Evolutionary conservation across 1,140 invertebrate genomes (phyloP), one percentile per base, ranked within the genome.

Genomic region (Bombyx mandarina): DNA sequence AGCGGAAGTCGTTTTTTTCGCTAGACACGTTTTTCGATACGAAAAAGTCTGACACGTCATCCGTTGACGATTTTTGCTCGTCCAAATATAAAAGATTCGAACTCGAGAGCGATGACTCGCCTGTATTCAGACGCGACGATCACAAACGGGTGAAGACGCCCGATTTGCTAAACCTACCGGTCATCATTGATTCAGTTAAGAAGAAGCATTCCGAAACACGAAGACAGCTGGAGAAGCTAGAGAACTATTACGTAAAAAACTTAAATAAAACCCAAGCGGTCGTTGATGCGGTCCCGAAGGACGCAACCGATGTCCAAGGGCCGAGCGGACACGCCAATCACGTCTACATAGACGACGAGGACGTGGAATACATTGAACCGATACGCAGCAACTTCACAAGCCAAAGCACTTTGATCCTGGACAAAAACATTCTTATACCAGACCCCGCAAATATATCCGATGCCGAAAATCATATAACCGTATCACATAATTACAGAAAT

Each of bases 61-160:
- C 88, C 0, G 78, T 83, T 48, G 88, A 89, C 57, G 88, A 89
- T 65, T 88, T 84, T 56, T 86, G 80, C 52, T 88, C 88, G 10
- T 89, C 88, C 1, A 89, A 88, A 72, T 89, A 89, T 58, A 87
- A 88, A 52, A 76, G 86, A 43, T 88, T 89, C 49, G 85, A 89
- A 56, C 58, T 88, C 43, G 88, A 89, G 66, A 86, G 84, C 57
- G 88, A 88, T 56, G 86, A 88, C 48, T 88, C 86, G 26, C 88
- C 88, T 8, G 52, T 89, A 4, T 87, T 89, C 56, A 76, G 72
- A 65, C 62, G 77, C 44, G 71, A 82, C 7, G 70, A 74, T 35
- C 65, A 54, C 3, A 54, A 52, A 8, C 54, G 73, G 46, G 80
- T 77, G 59, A 83, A 75, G 57, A 88, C 86, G 2, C 86, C 86